Base-by-base conservation (phyloP, 2,113 vertebrate species). In the Pheucticus melanocephalus region DNA sequence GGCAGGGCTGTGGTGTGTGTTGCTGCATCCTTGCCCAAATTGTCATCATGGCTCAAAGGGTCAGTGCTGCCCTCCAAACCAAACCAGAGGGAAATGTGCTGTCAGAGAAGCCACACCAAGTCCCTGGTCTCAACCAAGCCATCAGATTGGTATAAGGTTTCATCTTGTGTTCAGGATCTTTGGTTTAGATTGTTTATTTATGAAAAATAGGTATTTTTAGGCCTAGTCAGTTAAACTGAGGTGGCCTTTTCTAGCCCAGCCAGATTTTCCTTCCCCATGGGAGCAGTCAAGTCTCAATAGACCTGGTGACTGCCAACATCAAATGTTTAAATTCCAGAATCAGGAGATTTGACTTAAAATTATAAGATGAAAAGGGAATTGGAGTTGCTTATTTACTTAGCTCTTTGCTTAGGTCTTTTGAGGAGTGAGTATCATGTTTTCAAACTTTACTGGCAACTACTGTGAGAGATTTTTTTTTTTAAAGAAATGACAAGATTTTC, bases 181-280 rank as follows among this genome's bases (percentile, higher is more conserved):
- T 40, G 44, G 24, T 72, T 33, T 82, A 68, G 21, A 9, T 9
- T 57, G 24, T 30, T 78, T 69, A 37, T 82, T 51, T 50, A 42
- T 5, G 5, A 81, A 90, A 92, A 88, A 54, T 37, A 86, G 48
- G 19, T 15, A 17, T 47, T 86, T 86, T 66, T n/a, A 42, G 76
- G 5, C 33, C 50, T 19, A 15, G 15, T 28, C 48, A 20, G 4
- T 7, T 35, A 50, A 92, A 59, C 21, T 0, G 0, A 56, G 13
- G 11, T 17, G 25, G 6, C 16, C 5, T 31, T 70, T 82, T 82
- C 24, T 51, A 24, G 3, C 39, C 16, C 23, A 63, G 13, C 0
- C 1, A 10, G n/a, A 20, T 84, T 87, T 78, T 63, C 8, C 33
- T 84, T 53, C 50, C 39, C 7, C 4, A 4, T 25, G 21, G 28